phyloP scores from a whole-genome alignment of 1,140 invertebrate species.

The Lepidurus apus region DNA sequence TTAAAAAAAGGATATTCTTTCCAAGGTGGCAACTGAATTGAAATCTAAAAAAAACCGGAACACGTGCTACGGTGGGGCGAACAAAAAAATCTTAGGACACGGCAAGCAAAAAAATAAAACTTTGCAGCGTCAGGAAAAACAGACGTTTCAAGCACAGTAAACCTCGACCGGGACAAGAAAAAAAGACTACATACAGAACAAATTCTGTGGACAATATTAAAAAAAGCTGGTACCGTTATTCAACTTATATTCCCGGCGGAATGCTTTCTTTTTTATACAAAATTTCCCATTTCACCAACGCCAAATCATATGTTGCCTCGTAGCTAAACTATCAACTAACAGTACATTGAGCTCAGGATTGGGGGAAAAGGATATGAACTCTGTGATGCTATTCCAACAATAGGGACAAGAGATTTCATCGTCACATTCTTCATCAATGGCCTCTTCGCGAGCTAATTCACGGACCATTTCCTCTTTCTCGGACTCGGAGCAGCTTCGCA shows the following conservation, averaged over 20 bases:
- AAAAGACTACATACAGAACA: neutral
- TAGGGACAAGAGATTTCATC: neutral
- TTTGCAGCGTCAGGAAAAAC: neutral
- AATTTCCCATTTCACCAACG: neutral
- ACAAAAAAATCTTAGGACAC: neutral
- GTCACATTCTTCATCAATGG: neutral
- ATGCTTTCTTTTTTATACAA: neutral
- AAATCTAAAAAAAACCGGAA: neutral
- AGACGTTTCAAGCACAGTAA: conserved; percentile 2
- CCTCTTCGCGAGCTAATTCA: neutral
- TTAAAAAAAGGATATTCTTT: neutral
- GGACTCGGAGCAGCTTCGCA: neutral
- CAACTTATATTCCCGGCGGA: conserved; percentile 24
- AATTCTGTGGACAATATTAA: conserved; percentile 23
- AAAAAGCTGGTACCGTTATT: conserved; percentile 20
- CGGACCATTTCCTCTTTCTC: neutral
- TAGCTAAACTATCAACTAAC: conserved; percentile 19
- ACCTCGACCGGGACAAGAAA: conserved; percentile 5
- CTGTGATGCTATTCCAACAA: neutral
- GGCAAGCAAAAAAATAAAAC: neutral
- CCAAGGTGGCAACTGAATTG: neutral
- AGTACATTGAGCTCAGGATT: conserved; percentile 2
- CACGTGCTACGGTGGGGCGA: neutral
- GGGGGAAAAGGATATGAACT: neutral
- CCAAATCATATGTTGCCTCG: neutral